Base-by-base conservation (phyloP, 2,797 vertebrate species). In the Dermochelys coriacea region DNA sequence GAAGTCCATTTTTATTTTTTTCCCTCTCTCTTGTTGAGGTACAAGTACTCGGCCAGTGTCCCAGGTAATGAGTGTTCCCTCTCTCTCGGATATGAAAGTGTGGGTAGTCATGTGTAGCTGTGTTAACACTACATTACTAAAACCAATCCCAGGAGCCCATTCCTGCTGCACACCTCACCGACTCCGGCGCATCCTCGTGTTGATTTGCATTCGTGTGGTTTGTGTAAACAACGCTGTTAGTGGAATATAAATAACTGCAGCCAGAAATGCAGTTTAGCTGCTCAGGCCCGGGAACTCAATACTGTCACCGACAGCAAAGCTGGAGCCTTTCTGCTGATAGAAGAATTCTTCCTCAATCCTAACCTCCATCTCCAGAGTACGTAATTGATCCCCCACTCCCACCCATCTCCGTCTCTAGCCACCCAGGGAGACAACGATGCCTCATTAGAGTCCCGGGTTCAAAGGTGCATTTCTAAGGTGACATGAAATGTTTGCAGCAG, bases 71-170 rank as follows among this genome's bases (percentile, higher is more conserved):
- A 94, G 25, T 83, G 55, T 91, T 97, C 93, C 96, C 83, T 84
- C 54, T 75, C 85, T 90, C 90, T 96, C 91, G 83, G 95, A 59
- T 96, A 55, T 82, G 87, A 93, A 96, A 97, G 96, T 97, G 98
- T 98, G 95, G 94, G 98, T 98, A 98, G 97, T 91, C 98, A 97
- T 98, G 98, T 98, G 98, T 97, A 90, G 96, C 98, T 94, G 96
- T 98, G 98, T 98, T 98, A 98, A 98, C 97, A 97, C 95, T 89
- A 98, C 98, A 97, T 91, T 97, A 97, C 98, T 94, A 98, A 98
- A 98, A 97, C 97, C 98, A 98, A 98, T 98, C 98, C 98, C 80
- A 1, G 93, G 89, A 93, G 97, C 96, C 97, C 96, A 96, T 95
- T 94, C 87, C 74, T 49, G 95, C 95, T 95, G 95, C 98, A 98